Evolutionary conservation across 1,140 invertebrate species (phyloP), one percentile per base, ranked within the genome.

Genomic region (Neodiprion lecontei): DNA sequence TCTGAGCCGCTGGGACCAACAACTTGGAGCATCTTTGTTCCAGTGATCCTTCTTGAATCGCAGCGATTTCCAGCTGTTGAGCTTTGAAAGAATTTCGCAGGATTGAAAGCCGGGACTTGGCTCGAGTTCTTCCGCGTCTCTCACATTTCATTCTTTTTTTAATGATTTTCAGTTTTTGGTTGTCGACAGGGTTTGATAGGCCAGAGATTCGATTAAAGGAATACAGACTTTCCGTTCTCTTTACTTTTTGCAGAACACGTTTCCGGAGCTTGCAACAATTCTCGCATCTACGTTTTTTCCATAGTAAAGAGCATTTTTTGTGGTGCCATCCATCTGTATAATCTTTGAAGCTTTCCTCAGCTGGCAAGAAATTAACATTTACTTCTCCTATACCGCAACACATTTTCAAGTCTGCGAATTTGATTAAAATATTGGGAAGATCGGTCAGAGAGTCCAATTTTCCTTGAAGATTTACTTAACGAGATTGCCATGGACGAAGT

Each of bases 291-390:
- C 28, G 5, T 11, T 50, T 72, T 65, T 65, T 72, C 53, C 48
- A 50, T 2, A 72, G 7, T n/a, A 72, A 65, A 72, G 71, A 40
- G 17, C 71, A 72, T 21, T 72, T 40, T 9, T 72, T 53, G 50
- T 65, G 49, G 40, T 72, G 50, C 71, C 71, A 72, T 72, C 65
- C 14, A 72, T 72, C 48, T 28, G 4, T 50, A 23, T 72, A 72
- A 65, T 72, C 21, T 61, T 72, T 17, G 12, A 72, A 72, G 14
- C 2, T 40, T 9, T 72, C 14, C 48, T 72, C 71, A 21, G 53
- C 40, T 72, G 14, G 71, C 50, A 72, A 1, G 28, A 21, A 40
- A 72, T 65, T 17, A 10, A 72, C 23, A 72, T 72, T 21, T 7
- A 72, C 50, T 9, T 53, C n/a, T 12, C 71, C 71, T 21, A 72